Evolutionary conservation across 2,797 vertebrate genomes (phyloP), one percentile per base, ranked within the genome.

Genomic region (Gallirallus australis): DNA sequence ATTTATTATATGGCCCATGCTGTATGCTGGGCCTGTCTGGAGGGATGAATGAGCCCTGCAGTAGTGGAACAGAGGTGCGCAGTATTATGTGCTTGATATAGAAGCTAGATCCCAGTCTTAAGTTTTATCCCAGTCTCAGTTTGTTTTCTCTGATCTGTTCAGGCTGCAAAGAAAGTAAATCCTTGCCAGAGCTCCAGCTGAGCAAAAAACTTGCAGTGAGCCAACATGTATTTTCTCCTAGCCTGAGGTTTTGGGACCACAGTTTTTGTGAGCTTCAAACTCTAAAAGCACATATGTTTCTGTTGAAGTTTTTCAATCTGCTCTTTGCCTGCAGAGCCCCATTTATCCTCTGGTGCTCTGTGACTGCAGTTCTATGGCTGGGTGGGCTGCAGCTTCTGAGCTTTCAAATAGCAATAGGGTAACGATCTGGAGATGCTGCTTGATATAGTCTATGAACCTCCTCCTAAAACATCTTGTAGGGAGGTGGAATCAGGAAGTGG

Each of bases 401-500:
- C 28, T 89, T 73, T 35, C 68, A 66, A 56, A 73, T 33, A 92
- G 33, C 76, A 45, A 28, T 45, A 18, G 68, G 28, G 72, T 70
- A 73, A 56, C 82, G 91, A 15, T 84, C 56, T 56, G 60, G 82
- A 91, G 84, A 68, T 14, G 3, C n/a, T 27, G 48, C 91, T 61
- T 64, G 65, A 77, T 89, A 73, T 40, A 91, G 61, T 20, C 87
- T 73, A n/a, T 35, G 61, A 64, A 33, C 12, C 23, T 89, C 33
- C 53, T 85, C 15, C 76, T 39, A 50, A 84, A 87, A 61, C 82
- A 88, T 94, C 69, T 94, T 93, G 91, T 75, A 87, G 68, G 87
- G 95, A 94, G 84, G 85, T 85, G 82, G 90, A 87, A 95, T 76
- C 79, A 80, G 79, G 71, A 87, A 42, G 82, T 64, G 72, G 71